phyloP scores from a whole-genome alignment of 2,113 vertebrate species.

The Catharus bicknelli region DNA sequence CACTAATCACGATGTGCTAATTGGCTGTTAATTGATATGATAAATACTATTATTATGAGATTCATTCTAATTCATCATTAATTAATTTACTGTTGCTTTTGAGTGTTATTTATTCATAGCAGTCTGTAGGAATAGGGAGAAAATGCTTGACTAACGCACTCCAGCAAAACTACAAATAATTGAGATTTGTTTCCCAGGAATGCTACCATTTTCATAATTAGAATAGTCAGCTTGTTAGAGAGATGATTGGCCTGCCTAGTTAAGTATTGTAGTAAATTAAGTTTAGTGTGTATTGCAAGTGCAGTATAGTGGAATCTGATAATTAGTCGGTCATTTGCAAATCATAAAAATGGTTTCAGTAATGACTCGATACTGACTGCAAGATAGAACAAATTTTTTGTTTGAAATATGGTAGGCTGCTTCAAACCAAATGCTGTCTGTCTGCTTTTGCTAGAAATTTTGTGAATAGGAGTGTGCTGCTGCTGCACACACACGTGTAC shows the following conservation, averaged over 20 bases:
- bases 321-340: slow-evolving; percentile 43
- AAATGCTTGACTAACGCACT: slow-evolving; percentile 51
- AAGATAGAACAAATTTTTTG: neutral
- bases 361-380: neutral
- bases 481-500: accelerated
- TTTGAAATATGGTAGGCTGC: neutral
- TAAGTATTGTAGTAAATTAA: slow-evolving; percentile 51
- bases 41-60: slow-evolving; percentile 71
- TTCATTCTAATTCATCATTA: slow-evolving; percentile 65
- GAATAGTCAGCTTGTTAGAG: slow-evolving; percentile 49
- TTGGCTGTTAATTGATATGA: slow-evolving; percentile 67
- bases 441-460: neutral
- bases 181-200: slow-evolving; percentile 58
- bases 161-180: slow-evolving; percentile 66
- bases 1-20: slow-evolving; percentile 52
- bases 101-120: slow-evolving; percentile 63
- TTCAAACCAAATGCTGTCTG: neutral
- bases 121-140: slow-evolving; percentile 51
- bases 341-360: slow-evolving; percentile 41
- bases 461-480: neutral
- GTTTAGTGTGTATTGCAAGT: slow-evolving; percentile 17
- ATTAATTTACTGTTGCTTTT: slow-evolving; percentile 73
- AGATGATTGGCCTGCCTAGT: slow-evolving; percentile 34
- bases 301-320: neutral
- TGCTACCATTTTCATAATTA: slow-evolving; percentile 46